Percentiles rank a stretch among this genome's conserved stretches.
These are phyloP conservation scores for Daphoenositta chrysoptera DNA, from an alignment of 2,113 vertebrate species.

Conservation along the genomic window DNA sequence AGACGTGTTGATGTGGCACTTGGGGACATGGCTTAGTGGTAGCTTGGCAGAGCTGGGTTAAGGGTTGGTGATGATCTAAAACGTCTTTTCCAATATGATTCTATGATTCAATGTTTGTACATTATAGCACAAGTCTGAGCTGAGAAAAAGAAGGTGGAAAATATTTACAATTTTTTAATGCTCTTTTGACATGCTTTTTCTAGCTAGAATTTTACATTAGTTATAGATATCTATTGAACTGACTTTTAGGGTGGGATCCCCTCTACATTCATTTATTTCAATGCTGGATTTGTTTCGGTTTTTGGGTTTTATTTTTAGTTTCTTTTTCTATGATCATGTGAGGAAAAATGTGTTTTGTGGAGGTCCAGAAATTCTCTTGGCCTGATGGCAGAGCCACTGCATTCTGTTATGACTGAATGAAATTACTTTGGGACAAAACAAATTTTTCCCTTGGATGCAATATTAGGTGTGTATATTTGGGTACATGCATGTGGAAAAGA, in stretches of 20 bases:
- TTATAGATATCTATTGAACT: not conserved
- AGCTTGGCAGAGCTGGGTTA: not conserved
- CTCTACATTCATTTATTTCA: accelerated
- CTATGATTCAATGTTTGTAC: not conserved
- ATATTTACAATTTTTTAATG: not conserved
- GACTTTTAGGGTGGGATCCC: not conserved
- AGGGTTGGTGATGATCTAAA: not conserved
- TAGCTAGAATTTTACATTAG: not conserved
- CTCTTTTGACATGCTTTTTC: not conserved
- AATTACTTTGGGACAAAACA: not conserved
- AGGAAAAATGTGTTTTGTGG: not conserved
- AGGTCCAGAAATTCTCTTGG: not conserved
- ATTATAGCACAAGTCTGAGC: not conserved
- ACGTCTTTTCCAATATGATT: not conserved
- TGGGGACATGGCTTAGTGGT: not conserved
- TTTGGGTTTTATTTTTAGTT: not conserved
- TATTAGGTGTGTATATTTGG: accelerated
- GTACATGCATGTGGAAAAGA: not conserved
- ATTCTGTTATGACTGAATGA: not conserved
- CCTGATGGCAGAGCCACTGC: not conserved
- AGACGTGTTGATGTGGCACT: not conserved
- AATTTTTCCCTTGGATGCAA: not conserved
- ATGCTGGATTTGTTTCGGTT: accelerated
- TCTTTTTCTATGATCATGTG: not conserved
- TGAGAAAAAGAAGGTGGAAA: not conserved